Conservation (phyloP, 1,140 invertebrate genomes). For the Leptopilina boulardi region DNA sequence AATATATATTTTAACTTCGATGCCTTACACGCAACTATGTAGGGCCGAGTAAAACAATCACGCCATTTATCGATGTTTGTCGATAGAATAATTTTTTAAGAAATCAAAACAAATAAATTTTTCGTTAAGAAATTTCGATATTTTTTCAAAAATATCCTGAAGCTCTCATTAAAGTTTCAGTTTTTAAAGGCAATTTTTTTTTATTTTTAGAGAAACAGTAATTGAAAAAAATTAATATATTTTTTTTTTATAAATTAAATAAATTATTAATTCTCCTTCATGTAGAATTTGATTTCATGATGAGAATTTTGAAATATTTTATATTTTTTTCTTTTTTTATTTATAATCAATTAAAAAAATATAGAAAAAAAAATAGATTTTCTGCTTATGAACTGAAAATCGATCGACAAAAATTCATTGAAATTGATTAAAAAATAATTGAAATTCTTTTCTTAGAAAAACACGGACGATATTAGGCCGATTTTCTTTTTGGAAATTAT, state of each 20-base stretch:
- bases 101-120: not conserved
- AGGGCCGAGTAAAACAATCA: constrained; percentile 10
- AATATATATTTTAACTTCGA: constrained; percentile 9
- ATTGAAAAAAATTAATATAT: not conserved
- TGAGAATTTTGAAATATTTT: no score
- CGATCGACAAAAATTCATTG: not conserved
- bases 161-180: not conserved
- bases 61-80: constrained; percentile 15
- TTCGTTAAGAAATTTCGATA: not conserved
- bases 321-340: no score
- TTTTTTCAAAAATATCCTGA: not conserved
- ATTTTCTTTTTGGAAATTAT: not conserved
- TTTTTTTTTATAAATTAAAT: no score
- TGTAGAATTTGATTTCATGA: not conserved
- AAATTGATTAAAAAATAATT: not conserved
- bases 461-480: constrained; percentile 8
- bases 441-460: not conserved
- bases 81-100: not conserved
- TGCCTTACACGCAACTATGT: constrained; percentile 3
- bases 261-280: not conserved
- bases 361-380: no score
- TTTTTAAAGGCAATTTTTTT: not conserved
- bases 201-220: not conserved
- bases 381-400: not conserved
- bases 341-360: no score